phyloP scores from a whole-genome alignment of 1,140 invertebrate species.

The Pollicipes pollicipes region DNA sequence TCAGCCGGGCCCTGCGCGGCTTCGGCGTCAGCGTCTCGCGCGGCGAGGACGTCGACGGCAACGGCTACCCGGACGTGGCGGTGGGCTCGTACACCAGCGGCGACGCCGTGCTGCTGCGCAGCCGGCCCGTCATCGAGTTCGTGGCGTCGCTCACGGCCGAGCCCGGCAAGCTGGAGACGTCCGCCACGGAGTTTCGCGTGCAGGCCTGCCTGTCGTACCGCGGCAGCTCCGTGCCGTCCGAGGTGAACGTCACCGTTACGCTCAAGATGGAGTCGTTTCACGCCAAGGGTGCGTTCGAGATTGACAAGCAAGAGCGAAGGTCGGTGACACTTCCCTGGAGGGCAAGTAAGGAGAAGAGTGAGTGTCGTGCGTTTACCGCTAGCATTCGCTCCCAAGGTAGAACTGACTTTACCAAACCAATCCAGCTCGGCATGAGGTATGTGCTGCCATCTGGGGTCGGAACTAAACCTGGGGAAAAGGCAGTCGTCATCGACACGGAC shows the following conservation, averaged over 20 bases:
- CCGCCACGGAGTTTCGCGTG: background rate
- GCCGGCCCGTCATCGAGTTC: conserved; percentile 14
- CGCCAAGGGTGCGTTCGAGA: background rate
- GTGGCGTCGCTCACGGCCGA: conserved; percentile 7
- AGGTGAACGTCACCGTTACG: background rate
- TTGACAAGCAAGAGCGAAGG: background rate
- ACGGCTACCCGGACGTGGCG: conserved; percentile 72
- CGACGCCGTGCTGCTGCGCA: conserved; percentile 41
- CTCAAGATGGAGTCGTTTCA: background rate
- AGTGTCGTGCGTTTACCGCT: background rate
- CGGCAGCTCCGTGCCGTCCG: background rate
- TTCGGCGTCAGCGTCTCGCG: conserved; percentile 84
- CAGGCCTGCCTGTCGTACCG: background rate
- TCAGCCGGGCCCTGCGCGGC: background rate
- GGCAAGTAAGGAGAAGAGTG: background rate
- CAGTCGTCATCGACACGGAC: background rate
- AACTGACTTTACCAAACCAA: background rate
- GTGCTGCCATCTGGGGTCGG: background rate
- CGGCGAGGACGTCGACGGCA: conserved; percentile 70
- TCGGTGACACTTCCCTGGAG: background rate
- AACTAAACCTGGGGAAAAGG: background rate
- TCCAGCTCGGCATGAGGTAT: background rate
- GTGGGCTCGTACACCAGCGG: conserved; percentile 77
- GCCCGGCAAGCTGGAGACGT: background rate
- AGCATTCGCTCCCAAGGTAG: background rate